Evolutionary conservation across 2,888 invertebrate species (phyloP), one percentile per base, ranked within the genome.

Genomic region (Ichneumoninae sp.): DNA sequence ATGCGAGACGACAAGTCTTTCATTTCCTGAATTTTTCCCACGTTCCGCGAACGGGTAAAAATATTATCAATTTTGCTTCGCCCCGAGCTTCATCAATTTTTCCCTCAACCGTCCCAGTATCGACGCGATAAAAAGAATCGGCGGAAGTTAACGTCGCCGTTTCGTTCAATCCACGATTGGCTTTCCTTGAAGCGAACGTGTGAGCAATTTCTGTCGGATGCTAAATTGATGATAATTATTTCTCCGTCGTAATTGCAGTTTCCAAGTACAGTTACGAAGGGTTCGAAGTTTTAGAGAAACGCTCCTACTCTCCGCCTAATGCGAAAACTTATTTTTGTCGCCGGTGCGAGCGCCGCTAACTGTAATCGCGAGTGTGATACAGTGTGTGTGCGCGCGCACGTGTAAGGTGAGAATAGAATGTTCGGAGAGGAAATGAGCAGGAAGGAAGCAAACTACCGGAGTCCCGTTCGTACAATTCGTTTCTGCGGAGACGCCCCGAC

Each of bases 391-490:
- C 16, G 44, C 44, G 44, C 44, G 44, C 16, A 13, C 16, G 44
- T 13, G 57, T 57, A 26, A 40, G 71, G 33, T 33, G 54, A 22
- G 57, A 19, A 85, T 74, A 75, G 50, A 74, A 73, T 60, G 36
- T 73, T 47, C 54, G 22, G 75, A 52, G 66, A 81, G 87, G 87
- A 87, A 87, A 87, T 85, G 85, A 84, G 69, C 70, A 71, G 85
- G 85, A 87, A 87, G 83, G 83, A 80, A 85, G 84, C 50, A 40
- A 70, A 73, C 40, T 82, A 63, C 78, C 85, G 77, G 80, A 70
- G 57, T 71, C 66, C 68, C 78, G 76, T 79, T 79, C 54, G 85
- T 82, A 26, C 82, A 79, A 79, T 85, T 85, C 82, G 75, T 82
- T 85, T 85, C 76, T 60, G 65, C 33, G 47, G 54, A 22, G 54